A percentile compares a stretch with the other conserved stretches of the same genome.
Conservation (phyloP, 1,140 invertebrate species). For the Zaprionus vittiger region DNA sequence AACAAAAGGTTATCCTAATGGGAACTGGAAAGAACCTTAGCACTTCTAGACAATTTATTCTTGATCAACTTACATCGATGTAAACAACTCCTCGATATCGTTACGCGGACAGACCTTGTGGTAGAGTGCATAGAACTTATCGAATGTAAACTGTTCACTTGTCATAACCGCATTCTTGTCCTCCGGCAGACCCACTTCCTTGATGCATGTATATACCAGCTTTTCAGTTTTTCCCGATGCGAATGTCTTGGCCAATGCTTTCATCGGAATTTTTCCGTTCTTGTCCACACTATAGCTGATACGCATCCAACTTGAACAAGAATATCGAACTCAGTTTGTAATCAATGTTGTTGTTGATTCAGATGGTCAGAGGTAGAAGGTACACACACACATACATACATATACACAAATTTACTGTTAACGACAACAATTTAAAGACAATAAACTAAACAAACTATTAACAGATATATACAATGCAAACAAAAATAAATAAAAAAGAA, state of each 20-base stretch:
- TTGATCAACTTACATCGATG: conserved; percentile 92
- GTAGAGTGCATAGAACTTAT: conserved; percentile 99
- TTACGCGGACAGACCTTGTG: conserved; percentile 99
- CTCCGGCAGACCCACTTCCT: conserved; percentile 96
- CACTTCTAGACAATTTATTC: too few relatives aligned
- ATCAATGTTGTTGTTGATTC: neutral
- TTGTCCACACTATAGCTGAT: conserved; percentile 96
- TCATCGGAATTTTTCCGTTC: conserved; percentile 98
- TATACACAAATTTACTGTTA: too few relatives aligned
- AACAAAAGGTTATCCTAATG: neutral
- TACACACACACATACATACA: neutral
- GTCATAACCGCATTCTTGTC: conserved; percentile 99
- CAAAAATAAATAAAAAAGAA: neutral
- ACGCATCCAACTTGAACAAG: conserved; percentile 94
- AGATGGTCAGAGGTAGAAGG: neutral
- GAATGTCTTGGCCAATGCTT: conserved; percentile 98
- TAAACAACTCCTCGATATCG: conserved; percentile 99
- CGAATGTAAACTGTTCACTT: conserved; percentile 97
- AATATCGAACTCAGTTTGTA: neutral
- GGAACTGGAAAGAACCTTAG: neutral
- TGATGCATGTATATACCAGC: conserved; percentile 98
- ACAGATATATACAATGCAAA: neutral
- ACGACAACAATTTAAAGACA: neutral
- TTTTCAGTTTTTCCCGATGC: conserved; percentile 99
- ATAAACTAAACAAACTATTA: neutral